Percentiles rank a stretch among this genome's conserved stretches.
Evolutionary conservation across 2,888 invertebrate genomes (phyloP).

Genomic region (Peribatodes rhomboidaria): DNA sequence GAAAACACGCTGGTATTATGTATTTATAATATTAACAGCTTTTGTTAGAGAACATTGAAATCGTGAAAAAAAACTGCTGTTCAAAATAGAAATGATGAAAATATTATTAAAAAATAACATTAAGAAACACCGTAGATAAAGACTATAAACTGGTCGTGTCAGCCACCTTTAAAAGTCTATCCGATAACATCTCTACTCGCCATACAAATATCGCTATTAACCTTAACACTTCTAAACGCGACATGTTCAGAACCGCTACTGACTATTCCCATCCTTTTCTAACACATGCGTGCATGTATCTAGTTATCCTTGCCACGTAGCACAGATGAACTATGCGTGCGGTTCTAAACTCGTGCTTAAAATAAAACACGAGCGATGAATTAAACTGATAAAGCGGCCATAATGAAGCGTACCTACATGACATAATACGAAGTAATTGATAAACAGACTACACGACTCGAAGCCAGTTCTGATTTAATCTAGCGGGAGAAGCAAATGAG

Average conservation of each 20-base stretch:
- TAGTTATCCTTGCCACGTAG: constrained; percentile 37
- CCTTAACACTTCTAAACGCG: constrained; percentile 76
- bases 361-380: constrained; percentile 68
- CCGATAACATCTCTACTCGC: constrained; percentile 73
- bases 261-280: constrained; percentile 45
- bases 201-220: constrained; percentile 82
- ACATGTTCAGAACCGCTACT: constrained; percentile 67
- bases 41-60: neutral
- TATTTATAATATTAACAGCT: too few relatives aligned
- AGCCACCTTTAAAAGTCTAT: constrained; percentile 54
- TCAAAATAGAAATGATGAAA: too few relatives aligned
- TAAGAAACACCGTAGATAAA: constrained; percentile 51
- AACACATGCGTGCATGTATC: constrained; percentile 28
- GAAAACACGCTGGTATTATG: too few relatives aligned
- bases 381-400: constrained; percentile 68
- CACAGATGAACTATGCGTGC: constrained; percentile 27
- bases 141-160: constrained; percentile 66
- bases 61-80: neutral
- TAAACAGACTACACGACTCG: constrained; percentile 59
- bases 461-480: constrained; percentile 42
- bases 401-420: constrained; percentile 57
- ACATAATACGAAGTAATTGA: constrained; percentile 75
- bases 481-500: constrained; percentile 34
- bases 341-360: constrained; percentile 62
- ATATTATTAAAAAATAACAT: constrained; percentile 3